Conservation (phyloP, 2,888 invertebrate genomes). For the Adineta ricciae region DNA sequence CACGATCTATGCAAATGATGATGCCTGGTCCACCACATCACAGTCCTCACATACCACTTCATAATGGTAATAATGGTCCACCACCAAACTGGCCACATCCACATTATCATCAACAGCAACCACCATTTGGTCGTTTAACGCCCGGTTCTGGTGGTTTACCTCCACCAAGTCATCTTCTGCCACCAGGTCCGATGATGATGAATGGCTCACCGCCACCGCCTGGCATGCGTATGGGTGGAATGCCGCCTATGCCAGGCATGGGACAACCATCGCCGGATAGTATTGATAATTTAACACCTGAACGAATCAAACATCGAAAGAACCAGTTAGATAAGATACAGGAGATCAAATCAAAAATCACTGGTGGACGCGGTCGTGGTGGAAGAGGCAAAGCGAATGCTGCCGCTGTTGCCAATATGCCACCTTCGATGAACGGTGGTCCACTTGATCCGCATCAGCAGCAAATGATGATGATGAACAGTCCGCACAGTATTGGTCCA, state of each 20-base stretch:
- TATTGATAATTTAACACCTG: constrained; percentile 78
- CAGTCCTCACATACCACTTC: background rate
- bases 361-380: constrained; percentile 26
- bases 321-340: constrained; percentile 77
- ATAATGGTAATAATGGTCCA: background rate
- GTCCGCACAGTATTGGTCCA: constrained; percentile 11
- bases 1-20: background rate
- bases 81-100: background rate
- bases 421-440: background rate
- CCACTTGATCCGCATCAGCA: constrained; percentile 39
- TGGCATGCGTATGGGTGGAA: background rate
- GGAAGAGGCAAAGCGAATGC: constrained; percentile 25
- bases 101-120: background rate
- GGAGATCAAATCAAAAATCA: background rate
- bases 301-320: constrained; percentile 83
- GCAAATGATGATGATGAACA: constrained; percentile 24
- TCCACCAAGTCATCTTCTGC: background rate
- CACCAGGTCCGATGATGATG: background rate
- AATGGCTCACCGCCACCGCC: background rate
- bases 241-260: background rate
- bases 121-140: background rate
- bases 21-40: background rate
- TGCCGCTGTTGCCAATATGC: constrained; percentile 39
- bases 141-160: background rate
- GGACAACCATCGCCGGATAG: background rate